Base-by-base conservation (phyloP, 2,888 invertebrate genomes). In the Parelbella ahira region DNA sequence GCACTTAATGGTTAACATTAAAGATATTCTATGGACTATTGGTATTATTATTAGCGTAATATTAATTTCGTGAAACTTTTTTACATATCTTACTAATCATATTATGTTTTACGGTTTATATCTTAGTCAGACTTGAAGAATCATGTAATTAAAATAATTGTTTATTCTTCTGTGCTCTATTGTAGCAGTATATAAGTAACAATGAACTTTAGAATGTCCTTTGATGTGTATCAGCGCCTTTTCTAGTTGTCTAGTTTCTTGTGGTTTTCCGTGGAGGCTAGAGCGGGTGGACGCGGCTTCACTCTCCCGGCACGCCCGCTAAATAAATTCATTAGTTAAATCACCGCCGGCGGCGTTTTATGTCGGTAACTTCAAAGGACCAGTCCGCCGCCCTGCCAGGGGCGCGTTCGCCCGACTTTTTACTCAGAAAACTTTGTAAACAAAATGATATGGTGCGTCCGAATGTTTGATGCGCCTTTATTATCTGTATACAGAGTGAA, bases 241-340 rank as follows among this genome's bases (percentile, higher is more conserved):
- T n/a, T n/a, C n/a, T n/a, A n/a, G n/a, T n/a, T n/a, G n/a, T n/a
- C 36, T 36, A 36, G 18, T 28, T 28, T 42, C 9, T 33, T 34
- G 8, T 23, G 28, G 29, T 34, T 53, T 44, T 46, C 44, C 49
- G 45, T 39, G 41, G 47, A 43, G 36, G 38, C 44, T 44, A 41
- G 44, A 45, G 44, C 46, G 45, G 45, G 50, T 52, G 53, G 55
- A 56, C 53, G 51, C 51, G 49, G 56, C 54, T 57, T 58, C 54
- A 54, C 48, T 56, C 53, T 47, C 71, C 71, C 73, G 68, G 71
- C 69, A 69, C 66, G 71, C 75, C 83, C 78, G 82, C 84, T 88
- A 88, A 88, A 88, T 88, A 88, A 88, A 88, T 88, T 88, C 88
- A 88, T 88, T 88, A 88, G 88, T 88, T 81, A 88, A 88, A 88